Base-by-base conservation (phyloP, 2,797 vertebrate genomes). In the Eleutherodactylus coqui region DNA sequence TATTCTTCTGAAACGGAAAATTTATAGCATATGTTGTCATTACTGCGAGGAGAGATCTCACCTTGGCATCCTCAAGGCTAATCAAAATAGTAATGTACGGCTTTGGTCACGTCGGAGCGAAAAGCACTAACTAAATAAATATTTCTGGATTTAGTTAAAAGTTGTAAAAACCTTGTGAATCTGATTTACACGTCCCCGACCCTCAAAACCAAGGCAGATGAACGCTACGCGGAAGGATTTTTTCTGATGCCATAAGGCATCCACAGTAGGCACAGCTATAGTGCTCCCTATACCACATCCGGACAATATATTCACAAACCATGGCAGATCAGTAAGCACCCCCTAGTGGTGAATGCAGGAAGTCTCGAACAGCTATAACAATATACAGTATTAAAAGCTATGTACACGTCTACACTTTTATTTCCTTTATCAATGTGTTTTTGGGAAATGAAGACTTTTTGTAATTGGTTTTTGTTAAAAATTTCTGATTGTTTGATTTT, bases 81-180 rank as follows among this genome's bases (percentile, higher is more conserved):
- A 67, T 29, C 49, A 27, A 34, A 45, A 24, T 19, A 62, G 17
- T 34, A 64, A 67, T 67, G 60, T 16, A 13, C 60, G 14, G 43
- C 8, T 10, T 19, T 67, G 58, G 16, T 34, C 47, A 47, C 32
- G 27, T 27, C 17, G 38, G 41, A 34, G 78, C 27, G 7, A 10
- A 67, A 21, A 67, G 41, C 60, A 64, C 43, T 51, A 47, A 10
- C 38, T 34, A 27, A 41, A 79, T 60, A 53, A 62, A 79, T 79
- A 79, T 45, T 79, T 79, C 43, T 49, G 24, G n/a, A 67, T 80
- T 47, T 64, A 21, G 41, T 47, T 64, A 21, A 49, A 69, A 19
- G 43, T 29, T 14, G 58, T 4, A n/a, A 47, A 43, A 67, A 49
- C 27, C 43, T 62, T 34, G 43, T 75, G 14, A 34, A 49, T 49